Evolutionary conservation across 2,797 vertebrate genomes (phyloP), one percentile per base, ranked within the genome.

Genomic region (Setipinna tenuifilis): DNA sequence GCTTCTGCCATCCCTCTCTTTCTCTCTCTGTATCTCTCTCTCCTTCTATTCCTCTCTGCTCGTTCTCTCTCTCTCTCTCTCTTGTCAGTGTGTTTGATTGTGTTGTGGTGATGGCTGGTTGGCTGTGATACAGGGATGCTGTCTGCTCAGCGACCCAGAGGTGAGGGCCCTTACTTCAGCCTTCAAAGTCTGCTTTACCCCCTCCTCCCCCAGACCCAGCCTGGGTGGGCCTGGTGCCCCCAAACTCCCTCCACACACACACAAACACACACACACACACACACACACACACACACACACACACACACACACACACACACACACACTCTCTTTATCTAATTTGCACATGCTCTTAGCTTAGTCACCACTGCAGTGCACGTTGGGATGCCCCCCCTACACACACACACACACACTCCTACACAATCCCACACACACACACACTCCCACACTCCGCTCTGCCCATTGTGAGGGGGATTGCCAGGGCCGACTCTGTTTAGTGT

Each of bases 391-490:
- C 28, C 65, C 25, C 65, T 0, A 31, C 12, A 0, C 14, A 3
- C 65, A 14, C 11, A 54, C 62, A 23, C n/a, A n/a, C n/a, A 65
- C 21, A 19, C 21, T 7, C 21, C 65, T 48, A 35, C 10, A 17
- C 68, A 16, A 28, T 17, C 25, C 25, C 65, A 68, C 65, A 35
- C 28, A 71, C 65, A 71, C 65, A 71, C 65, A 71, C 65, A 16
- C 65, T 16, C 68, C 16, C 28, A 31, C 68, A 71, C 68, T 6
- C 17, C 81, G 28, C 62, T 31, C 71, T 21, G 85, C 57, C 31
- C 59, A 50, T 82, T 92, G 91, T 62, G 82, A 92, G 90, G 65
- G 87, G 86, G 91, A 94, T 93, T 93, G 92, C 92, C 71, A 44
- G 19, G 31, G 71, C 17, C 35, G 17, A 21, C 89, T 92, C 90